Conservation (phyloP, 2,888 invertebrate species). For the Pseudeuparius sepicola region DNA sequence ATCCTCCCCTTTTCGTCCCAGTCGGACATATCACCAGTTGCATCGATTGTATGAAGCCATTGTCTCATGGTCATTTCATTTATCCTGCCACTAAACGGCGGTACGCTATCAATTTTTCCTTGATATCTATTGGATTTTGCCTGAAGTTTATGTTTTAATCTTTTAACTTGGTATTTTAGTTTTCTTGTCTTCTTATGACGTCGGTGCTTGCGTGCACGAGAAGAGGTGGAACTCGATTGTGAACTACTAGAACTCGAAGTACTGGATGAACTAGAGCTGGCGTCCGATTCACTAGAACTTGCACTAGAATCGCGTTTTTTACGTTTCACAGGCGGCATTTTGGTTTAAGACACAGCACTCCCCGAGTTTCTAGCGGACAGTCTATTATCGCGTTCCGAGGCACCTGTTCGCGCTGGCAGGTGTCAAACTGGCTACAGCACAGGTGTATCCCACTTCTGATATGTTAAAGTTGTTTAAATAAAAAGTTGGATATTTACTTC, state of each 20-base stretch:
- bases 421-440: too few species aligned
- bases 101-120: conserved; percentile 5
- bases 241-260: neutral
- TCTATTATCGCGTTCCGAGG: too few species aligned
- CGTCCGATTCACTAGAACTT: neutral
- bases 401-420: too few species aligned
- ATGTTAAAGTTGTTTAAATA: too few species aligned
- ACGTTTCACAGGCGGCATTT: too few species aligned
- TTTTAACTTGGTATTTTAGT: neutral
- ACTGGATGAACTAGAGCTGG: neutral
- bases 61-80: conserved; percentile 1
- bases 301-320: neutral
- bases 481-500: too few species aligned
- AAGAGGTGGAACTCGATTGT: neutral
- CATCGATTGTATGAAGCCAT: conserved; percentile 11
- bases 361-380: too few species aligned
- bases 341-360: too few species aligned
- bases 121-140: neutral
- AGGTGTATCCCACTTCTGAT: too few species aligned
- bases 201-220: too few species aligned
- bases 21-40: conserved; percentile 13
- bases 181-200: neutral
- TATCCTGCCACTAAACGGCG: neutral
- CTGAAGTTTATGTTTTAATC: neutral
- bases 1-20: conserved; percentile 12